These are phyloP conservation scores for Heliconius aoede DNA, from an alignment of 2,888 invertebrate species.

Conservation along the genomic window DNA sequence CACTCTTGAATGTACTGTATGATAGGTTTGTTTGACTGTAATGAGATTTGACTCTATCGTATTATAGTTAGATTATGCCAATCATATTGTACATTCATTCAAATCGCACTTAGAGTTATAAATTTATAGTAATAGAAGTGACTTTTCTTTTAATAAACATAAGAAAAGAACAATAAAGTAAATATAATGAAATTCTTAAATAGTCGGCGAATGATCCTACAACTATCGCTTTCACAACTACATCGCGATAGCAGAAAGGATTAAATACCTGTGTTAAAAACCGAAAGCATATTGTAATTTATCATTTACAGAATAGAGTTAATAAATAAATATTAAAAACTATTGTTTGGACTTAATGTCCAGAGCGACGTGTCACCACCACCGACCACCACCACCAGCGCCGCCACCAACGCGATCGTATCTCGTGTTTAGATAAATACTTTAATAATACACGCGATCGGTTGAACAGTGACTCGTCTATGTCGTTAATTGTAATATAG, in stretches of 20 bases:
- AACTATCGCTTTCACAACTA: too few relatives aligned
- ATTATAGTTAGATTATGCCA: too few relatives aligned
- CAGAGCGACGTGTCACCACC: constrained; percentile 19
- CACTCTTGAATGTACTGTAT: background rate
- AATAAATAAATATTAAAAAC: background rate
- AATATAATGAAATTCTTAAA: too few relatives aligned
- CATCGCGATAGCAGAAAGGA: background rate
- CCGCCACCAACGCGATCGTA: constrained; percentile 30
- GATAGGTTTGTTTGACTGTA: too few relatives aligned
- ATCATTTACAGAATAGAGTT: background rate
- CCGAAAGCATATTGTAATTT: background rate
- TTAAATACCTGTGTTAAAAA: background rate
- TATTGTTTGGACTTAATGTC: background rate
- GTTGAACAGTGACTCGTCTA: constrained; percentile 6
- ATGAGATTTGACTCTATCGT: too few relatives aligned
- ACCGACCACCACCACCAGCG: background rate
- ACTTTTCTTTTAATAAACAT: too few relatives aligned
- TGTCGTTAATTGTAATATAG: background rate
- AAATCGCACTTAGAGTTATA: background rate
- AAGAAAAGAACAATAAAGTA: too few relatives aligned
- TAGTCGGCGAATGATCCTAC: too few relatives aligned
- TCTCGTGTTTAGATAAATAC: constrained; percentile 38
- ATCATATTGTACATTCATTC: too few relatives aligned
- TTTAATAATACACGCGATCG: constrained; percentile 41
- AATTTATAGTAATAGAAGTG: too few relatives aligned